Base-by-base conservation (phyloP, 2,113 vertebrate genomes). In the Amphiprion ocellaris region DNA sequence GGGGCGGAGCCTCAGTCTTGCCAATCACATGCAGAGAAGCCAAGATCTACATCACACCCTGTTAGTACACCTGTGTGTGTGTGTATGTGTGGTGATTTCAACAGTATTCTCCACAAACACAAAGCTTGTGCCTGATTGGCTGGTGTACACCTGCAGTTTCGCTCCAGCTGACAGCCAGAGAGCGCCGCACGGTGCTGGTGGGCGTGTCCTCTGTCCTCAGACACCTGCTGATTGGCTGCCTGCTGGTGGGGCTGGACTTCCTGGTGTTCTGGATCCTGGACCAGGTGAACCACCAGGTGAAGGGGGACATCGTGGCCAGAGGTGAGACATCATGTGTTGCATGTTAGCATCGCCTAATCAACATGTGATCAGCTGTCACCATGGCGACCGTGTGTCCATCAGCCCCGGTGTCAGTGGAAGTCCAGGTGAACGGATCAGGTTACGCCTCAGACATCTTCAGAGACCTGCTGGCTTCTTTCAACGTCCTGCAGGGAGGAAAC, bases 241-340 rank as follows among this genome's bases (percentile, higher is more conserved):
- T 96, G 69, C 70, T 97, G 23, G 79, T 98, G 65, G 84, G 89
- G 6, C 84, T 96, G 0, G 97, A 99, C 89, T 96, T 96, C 11
- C 63, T 95, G 9, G 87, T 98, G 61, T 99, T 96, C 93, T 99
- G 97, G 97, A 76, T 97, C 0, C 94, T 99, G 0, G 96, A 97
- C 65, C 88, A 97, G 79, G 87, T 97, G 65, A 94, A 92, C 30
- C 88, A 96, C 50, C 94, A 95, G 24, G 89, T 96, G 59, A 93
- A 85, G 0, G 93, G 80, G 0, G 97, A 97, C 68, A 83, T 98
- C 0, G 16, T 96, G 0, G 94, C 94, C 30, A 85, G 90, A 84
- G 94, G 96, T 96, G 82, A 94, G 90, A 16, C 15, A 21, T 2
- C 37, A 5, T 1, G 16, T 1, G 16, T 64, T 3, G 0, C 12